Base-by-base conservation (phyloP, 2,797 vertebrate genomes). In the Serranus cabrilla region DNA sequence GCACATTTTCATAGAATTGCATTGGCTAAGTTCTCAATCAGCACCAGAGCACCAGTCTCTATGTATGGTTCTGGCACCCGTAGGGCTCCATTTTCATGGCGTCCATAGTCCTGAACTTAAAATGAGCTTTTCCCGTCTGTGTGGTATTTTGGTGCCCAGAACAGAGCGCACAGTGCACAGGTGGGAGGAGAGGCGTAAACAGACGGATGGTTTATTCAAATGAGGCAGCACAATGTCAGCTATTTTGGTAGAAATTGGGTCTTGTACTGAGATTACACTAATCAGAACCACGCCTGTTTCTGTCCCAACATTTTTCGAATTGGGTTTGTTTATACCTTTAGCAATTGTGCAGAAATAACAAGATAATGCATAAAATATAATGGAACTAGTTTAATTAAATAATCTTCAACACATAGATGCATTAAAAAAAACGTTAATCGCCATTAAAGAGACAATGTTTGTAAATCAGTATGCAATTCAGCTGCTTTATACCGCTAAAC, bases 401-500 rank as follows among this genome's bases (percentile, higher is more conserved):
- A 17, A 18, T 31, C 51, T 76, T 68, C 11, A 46, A 45, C 18
- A 56, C 50, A 21, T 50, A 49, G 25, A 18, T 20, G 17, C 21
- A 57, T 67, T 69, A 17, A 57, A 65, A 57, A 52, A 49, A 57
- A 51, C n/a, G 16, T 55, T 49, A 18, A 49, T 46, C 7, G n/a
- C 25, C 8, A 11, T 25, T 52, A 60, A 46, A 63, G 20, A 16
- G 43, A 13, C 18, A 46, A 10, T 52, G 27, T 14, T n/a, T 73
- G 14, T 43, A 45, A 40, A 69, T 75, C 13, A 42, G 20, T 31
- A 20, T 49, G 40, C 31, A 42, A 45, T 43, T 23, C 42, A 52
- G 70, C 50, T 43, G 65, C 65, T 73, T 56, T 23, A 12, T 8
- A 56, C 45, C 42, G 58, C 66, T 70, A 67, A 31, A 76, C 55